These are phyloP conservation scores for Urophycis tenuis DNA, from an alignment of 2,797 vertebrate species.

Conservation along the genomic window DNA sequence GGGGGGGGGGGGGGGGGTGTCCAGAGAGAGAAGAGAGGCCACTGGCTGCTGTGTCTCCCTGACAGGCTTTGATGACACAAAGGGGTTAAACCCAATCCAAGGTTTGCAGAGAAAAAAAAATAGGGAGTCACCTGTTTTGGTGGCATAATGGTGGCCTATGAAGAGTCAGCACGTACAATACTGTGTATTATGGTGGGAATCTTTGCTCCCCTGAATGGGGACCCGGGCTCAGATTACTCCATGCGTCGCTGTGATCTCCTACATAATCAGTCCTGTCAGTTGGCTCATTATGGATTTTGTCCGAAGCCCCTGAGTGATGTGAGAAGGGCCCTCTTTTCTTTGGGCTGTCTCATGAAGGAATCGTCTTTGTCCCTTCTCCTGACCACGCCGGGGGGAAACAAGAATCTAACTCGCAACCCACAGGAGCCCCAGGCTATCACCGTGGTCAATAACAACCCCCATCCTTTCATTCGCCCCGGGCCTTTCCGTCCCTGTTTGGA, in stretches of 20 bases:
- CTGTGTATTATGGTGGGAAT: conserved; percentile 83
- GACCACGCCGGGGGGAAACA: conserved; percentile 27
- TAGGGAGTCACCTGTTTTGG: conserved; percentile 72
- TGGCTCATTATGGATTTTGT: conserved; percentile 85
- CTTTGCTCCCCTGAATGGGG: conserved; percentile 68
- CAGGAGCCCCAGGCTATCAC: conserved; percentile 47
- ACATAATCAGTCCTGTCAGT: conserved; percentile 87
- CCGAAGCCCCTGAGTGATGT: conserved; percentile 84
- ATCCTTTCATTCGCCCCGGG: conserved; percentile 28
- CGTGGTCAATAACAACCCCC: conserved; percentile 51
- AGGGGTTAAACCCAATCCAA: conserved; percentile 71
- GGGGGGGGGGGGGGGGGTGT: conserved; percentile 34
- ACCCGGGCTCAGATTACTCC: conserved; percentile 77
- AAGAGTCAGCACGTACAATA: conserved; percentile 72
- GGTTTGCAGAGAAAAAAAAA: conserved; percentile 55
- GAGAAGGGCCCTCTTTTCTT: conserved; percentile 74
- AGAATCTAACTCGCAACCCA: conserved; percentile 42
- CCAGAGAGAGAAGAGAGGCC: conserved; percentile 54
- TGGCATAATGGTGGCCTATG: conserved; percentile 72
- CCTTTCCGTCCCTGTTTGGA: conserved; percentile 65
- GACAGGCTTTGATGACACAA: conserved; percentile 74
- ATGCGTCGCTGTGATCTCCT: conserved; percentile 76
- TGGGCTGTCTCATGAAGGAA: conserved; percentile 60
- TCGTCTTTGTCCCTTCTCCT: conserved; percentile 70
- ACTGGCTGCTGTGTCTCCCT: conserved; percentile 55